phyloP scores from a whole-genome alignment of 2,113 vertebrate genomes.

The Chelonoidis abingdonii region DNA sequence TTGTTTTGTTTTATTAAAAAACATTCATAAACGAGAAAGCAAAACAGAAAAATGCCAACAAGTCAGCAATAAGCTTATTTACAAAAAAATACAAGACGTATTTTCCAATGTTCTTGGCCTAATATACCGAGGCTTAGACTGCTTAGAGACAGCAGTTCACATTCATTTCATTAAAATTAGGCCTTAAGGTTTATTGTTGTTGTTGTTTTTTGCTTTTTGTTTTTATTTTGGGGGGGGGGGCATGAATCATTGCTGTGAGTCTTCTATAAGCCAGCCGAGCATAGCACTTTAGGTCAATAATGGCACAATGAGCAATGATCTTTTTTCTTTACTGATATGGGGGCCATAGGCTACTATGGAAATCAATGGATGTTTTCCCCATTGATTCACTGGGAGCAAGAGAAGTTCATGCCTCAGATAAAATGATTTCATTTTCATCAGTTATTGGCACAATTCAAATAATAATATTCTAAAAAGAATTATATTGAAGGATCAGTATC shows the following conservation, averaged over 20 bases:
- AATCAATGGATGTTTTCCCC: constrained; percentile 34
- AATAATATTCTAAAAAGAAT: background rate
- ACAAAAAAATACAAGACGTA: background rate
- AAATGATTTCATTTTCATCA: constrained; percentile 28
- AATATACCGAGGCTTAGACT: background rate
- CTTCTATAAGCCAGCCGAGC: background rate
- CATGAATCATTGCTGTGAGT: background rate
- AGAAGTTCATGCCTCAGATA: constrained; percentile 17
- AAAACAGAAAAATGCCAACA: background rate
- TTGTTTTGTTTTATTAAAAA: background rate
- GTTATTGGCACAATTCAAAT: background rate
- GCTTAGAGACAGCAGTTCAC: background rate
- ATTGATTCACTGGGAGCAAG: constrained; percentile 6
- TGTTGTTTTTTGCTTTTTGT: no score
- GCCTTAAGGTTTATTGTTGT: background rate
- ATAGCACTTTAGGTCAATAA: background rate
- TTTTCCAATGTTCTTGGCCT: constrained; percentile 8
- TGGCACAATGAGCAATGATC: constrained; percentile 23
- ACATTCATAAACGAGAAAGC: background rate
- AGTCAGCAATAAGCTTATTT: constrained; percentile 15
- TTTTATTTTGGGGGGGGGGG: no score
- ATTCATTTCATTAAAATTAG: background rate
- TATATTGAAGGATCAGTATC: background rate
- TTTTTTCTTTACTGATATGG: constrained; percentile 34
- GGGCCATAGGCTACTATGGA: constrained; percentile 17